Evolutionary conservation across 2,797 vertebrate genomes (phyloP).

Genomic region (Acestrorhynchus altus): DNA sequence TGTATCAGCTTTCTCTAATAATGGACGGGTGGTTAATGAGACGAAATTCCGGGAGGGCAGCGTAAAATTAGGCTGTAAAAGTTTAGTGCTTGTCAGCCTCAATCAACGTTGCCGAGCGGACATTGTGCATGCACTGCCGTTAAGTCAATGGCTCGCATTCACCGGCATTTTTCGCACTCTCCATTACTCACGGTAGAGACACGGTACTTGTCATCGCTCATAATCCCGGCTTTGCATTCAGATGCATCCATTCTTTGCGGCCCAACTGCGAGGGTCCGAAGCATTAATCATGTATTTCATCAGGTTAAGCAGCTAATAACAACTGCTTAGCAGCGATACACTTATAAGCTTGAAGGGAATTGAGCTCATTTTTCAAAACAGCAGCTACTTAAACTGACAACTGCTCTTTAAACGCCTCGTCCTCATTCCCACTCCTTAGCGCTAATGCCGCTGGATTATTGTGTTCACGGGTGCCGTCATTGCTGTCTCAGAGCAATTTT

Average conservation of each 20-base stretch:
- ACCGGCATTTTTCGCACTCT: constrained; percentile 10
- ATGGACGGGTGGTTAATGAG: constrained; percentile 46
- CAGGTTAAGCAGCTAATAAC: constrained; percentile 49
- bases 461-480: constrained; percentile 73
- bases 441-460: constrained; percentile 83
- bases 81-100: constrained; percentile 53
- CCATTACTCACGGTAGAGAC: not conserved
- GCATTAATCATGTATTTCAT: constrained; percentile 42
- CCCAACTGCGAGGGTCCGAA: not conserved
- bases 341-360: constrained; percentile 29
- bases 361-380: constrained; percentile 79
- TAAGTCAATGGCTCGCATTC: constrained; percentile 34
- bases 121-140: constrained; percentile 34
- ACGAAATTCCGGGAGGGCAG: constrained; percentile 23
- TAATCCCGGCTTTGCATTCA: not conserved
- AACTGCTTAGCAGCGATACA: constrained; percentile 19
- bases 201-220: not conserved
- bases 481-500: constrained; percentile 76
- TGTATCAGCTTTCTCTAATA: constrained; percentile 32
- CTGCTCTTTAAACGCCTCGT: constrained; percentile 73
- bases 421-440: constrained; percentile 71
- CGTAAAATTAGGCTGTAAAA: constrained; percentile 54
- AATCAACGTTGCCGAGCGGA: constrained; percentile 49
- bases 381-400: constrained; percentile 67
- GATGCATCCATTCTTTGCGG: not conserved